These are phyloP conservation scores for Capitella teleta DNA, from an alignment of 1,140 invertebrate genomes.

Conservation along the genomic window DNA sequence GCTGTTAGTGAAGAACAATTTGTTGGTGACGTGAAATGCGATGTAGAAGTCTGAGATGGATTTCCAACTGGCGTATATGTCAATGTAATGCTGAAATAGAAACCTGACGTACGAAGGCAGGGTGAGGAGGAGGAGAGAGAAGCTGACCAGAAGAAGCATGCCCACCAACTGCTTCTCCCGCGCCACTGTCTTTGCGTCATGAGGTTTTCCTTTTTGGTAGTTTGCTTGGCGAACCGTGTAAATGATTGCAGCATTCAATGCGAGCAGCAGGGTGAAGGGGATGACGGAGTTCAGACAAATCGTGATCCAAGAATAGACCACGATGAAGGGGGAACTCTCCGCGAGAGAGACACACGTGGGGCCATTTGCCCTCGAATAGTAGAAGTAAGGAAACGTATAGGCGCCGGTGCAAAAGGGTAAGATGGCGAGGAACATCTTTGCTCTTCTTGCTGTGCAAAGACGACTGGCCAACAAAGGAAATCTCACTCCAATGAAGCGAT, in stretches of 20 bases:
- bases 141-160: constrained; percentile 6
- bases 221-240: not conserved
- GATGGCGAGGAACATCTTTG: not conserved
- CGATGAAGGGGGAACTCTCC: not conserved
- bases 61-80: not conserved
- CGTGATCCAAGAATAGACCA: not conserved
- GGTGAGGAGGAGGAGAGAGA: constrained; percentile 1
- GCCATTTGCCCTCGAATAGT: not conserved
- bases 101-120: not conserved
- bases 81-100: not conserved
- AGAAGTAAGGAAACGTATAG: not conserved
- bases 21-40: not conserved
- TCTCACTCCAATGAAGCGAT: not conserved
- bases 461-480: not conserved
- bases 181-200: too few species aligned
- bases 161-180: too few species aligned
- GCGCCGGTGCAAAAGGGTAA: not conserved
- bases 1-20: constrained; percentile 1
- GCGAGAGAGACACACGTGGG: not conserved
- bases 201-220: too few species aligned
- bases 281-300: not conserved
- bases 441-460: not conserved
- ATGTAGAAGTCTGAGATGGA: not conserved
- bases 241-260: constrained; percentile 3
- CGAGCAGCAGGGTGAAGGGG: not conserved